Evolutionary conservation across 2,888 invertebrate species (phyloP), one percentile per base, ranked within the genome.

Genomic region (Glyphotaelius pellucidus): DNA sequence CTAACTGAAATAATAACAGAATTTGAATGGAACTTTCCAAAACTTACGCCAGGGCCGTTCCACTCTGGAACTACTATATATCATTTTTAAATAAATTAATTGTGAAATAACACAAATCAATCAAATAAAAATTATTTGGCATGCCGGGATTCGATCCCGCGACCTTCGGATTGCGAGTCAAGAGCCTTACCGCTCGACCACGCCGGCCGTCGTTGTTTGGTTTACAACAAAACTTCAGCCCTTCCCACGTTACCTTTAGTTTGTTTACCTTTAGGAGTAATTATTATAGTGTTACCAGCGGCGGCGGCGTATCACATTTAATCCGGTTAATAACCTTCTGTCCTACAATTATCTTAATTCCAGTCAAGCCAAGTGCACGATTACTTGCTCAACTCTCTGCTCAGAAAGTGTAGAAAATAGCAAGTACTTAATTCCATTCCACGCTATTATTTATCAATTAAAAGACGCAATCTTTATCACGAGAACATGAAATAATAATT

Each of bases 401-500:
- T 83, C 83, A n/a, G 85, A 85, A 42, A 85, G 85, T 85, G 85
- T 38, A 85, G 85, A 85, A 38, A 38, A 85, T 15, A 83, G 25
- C 35, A 81, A 30, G 31, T 81, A 30, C 30, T 67, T 81, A 30
- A 81, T 30, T 81, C 81, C 31, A 81, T 14, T 81, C 31, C 81
- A 30, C 81, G 81, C 30, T 67, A 67, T 67, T 67, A n/a, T 85
- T 85, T 85, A 38, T 85, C 85, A 85, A 85, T 85, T 85, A 85
- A 85, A 85, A 85, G 38, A 38, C 85, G 85, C 35, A 85, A 67
- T 67, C 52, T 67, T 67, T 67, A 67, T 67, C 85, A 85, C 35
- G 85, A 85, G 4, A 85, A 85, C 35, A 85, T 38, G 85, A 85
- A 38, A 85, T 84, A 35, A 84, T 35, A 35, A 25, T 14, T n/a